phyloP scores from a whole-genome alignment of 2,113 vertebrate genomes.

The Athene cunicularia region DNA sequence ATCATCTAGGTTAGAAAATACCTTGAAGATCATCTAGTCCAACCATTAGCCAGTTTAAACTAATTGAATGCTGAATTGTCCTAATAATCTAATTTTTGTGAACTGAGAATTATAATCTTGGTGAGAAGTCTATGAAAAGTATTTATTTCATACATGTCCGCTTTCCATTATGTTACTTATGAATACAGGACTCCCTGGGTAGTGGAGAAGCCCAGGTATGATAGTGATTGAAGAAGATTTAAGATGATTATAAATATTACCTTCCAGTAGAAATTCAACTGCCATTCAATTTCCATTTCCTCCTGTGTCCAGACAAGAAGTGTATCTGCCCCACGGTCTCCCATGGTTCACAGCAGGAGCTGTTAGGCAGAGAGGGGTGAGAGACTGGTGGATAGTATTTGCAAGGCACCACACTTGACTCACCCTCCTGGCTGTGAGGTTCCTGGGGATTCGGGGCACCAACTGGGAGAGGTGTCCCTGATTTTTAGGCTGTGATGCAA shows the following conservation, averaged over 20 bases:
- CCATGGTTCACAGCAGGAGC: rapidly evolving
- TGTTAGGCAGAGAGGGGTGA: no score
- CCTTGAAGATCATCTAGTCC: no score
- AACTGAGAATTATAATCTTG: background rate
- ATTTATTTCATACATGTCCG: rapidly evolving
- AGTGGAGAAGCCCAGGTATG: background rate
- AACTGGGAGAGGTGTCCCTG: rapidly evolving
- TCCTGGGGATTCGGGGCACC: background rate
- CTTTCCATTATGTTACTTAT: rapidly evolving
- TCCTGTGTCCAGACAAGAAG: background rate
- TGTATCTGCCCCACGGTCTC: background rate
- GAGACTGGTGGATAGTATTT: background rate
- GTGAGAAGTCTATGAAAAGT: background rate
- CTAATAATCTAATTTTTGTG: background rate
- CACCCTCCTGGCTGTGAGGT: background rate
- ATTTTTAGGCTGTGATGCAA: background rate
- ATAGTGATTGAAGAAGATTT: background rate
- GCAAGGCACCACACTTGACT: rapidly evolving
- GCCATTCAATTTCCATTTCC: rapidly evolving
- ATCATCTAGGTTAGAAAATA: no score
- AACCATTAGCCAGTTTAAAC: background rate
- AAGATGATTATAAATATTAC: background rate
- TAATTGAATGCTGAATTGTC: background rate
- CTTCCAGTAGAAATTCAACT: background rate
- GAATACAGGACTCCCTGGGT: background rate